A percentile compares a stretch with the other conserved stretches of the same genome.
These are phyloP conservation scores for Hirtodrosophila trivittata DNA, from an alignment of 2,888 invertebrate genomes.

Conservation along the genomic window DNA sequence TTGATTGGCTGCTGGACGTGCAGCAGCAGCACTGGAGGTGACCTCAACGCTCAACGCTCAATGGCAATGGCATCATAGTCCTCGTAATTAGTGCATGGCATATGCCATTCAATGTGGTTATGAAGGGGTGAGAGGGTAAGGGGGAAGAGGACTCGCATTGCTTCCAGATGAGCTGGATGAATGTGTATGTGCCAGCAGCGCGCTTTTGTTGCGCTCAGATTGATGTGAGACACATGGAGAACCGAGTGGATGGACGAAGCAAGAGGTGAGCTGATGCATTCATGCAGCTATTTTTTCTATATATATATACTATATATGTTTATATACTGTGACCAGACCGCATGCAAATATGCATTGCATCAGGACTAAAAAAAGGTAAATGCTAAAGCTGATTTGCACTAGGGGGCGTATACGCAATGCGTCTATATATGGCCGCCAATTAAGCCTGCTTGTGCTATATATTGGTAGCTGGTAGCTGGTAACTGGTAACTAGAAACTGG, in stretches of 20 bases:
- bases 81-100: constrained; percentile 51
- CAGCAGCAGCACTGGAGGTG: constrained; percentile 18
- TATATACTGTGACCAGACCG: constrained; percentile 36
- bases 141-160: neutral
- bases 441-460: constrained; percentile 27
- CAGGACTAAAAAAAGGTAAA: constrained; percentile 4
- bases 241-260: neutral
- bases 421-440: constrained; percentile 43
- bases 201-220: constrained; percentile 51
- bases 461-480: neutral
- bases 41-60: constrained; percentile 52
- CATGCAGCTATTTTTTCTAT: constrained; percentile 10
- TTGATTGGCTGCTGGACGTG: constrained; percentile 62
- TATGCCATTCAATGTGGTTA: constrained; percentile 36
- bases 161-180: constrained; percentile 1
- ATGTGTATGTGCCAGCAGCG: constrained; percentile 6
- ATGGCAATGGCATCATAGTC: constrained; percentile 29
- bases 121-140: neutral
- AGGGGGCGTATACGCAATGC: constrained; percentile 54
- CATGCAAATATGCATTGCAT: constrained; percentile 30
- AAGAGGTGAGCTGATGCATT: constrained; percentile 1
- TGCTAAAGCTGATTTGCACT: constrained; percentile 17
- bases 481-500: neutral
- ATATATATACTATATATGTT: constrained; percentile 38
- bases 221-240: constrained; percentile 43